Percentiles rank a stretch among this genome's conserved stretches.
Conservation (phyloP, 2,113 vertebrate species). For the Ondatra zibethicus region DNA sequence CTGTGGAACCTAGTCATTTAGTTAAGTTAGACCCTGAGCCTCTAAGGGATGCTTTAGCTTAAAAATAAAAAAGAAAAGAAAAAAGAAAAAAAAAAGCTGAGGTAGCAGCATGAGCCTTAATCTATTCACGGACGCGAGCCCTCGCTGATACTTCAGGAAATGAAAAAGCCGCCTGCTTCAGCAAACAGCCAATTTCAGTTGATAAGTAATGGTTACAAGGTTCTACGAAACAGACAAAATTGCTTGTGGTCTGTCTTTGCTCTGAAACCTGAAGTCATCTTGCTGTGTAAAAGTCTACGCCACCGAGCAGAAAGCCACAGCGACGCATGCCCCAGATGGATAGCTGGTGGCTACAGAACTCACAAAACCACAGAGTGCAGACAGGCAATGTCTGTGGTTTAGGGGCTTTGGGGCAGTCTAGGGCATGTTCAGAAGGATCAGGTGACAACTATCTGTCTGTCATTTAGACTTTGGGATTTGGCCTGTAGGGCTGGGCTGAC, state of each 20-base stretch:
- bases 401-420: background rate
- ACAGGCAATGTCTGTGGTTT: background rate
- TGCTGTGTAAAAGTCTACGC: background rate
- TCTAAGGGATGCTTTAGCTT: background rate
- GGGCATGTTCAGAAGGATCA: background rate
- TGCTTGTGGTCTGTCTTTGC: background rate
- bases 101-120: background rate
- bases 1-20: conserved; percentile 24
- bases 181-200: background rate
- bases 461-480: background rate
- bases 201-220: background rate
- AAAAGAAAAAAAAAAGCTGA: background rate
- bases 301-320: conserved; percentile 32
- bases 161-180: background rate
- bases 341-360: background rate
- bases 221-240: background rate
- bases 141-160: conserved; percentile 20
- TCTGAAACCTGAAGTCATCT: conserved; percentile 54
- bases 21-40: background rate
- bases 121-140: background rate
- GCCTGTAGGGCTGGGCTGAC: background rate
- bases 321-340: background rate
- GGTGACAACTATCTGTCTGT: background rate
- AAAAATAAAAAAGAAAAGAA: background rate
- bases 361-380: background rate